Conservation (phyloP, 2,113 vertebrate species). For the Malurus elegans region DNA sequence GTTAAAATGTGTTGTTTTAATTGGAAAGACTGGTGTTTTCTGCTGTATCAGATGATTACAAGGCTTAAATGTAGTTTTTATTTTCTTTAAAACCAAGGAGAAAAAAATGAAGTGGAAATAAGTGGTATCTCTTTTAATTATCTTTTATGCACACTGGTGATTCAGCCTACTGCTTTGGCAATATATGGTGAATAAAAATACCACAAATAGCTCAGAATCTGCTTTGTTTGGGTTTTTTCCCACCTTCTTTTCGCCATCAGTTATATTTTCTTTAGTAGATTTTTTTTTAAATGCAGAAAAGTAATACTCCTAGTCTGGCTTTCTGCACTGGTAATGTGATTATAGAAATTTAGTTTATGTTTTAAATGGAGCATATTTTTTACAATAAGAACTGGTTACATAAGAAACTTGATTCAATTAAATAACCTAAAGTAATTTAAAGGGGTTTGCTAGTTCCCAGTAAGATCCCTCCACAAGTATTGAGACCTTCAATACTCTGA, state of each 20-base stretch:
- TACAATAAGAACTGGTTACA: background rate
- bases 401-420: background rate
- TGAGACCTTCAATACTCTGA: background rate
- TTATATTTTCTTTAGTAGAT: background rate
- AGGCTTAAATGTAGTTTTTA: background rate
- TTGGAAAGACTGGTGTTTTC: background rate
- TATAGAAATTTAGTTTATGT: background rate
- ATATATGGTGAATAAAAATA: background rate
- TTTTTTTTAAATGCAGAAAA: background rate
- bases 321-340: background rate
- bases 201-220: background rate
- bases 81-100: background rate
- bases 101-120: background rate
- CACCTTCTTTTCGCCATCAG: fast-evolving
- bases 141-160: background rate
- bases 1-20: background rate
- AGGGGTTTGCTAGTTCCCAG: background rate
- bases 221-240: background rate
- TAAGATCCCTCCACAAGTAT: background rate
- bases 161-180: background rate
- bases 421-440: background rate
- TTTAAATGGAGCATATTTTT: background rate
- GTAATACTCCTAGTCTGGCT: background rate
- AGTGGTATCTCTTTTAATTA: background rate
- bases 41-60: background rate